Evolutionary conservation across 23 tunicate species (phyloP).

Genomic region (Corella eumyota): DNA sequence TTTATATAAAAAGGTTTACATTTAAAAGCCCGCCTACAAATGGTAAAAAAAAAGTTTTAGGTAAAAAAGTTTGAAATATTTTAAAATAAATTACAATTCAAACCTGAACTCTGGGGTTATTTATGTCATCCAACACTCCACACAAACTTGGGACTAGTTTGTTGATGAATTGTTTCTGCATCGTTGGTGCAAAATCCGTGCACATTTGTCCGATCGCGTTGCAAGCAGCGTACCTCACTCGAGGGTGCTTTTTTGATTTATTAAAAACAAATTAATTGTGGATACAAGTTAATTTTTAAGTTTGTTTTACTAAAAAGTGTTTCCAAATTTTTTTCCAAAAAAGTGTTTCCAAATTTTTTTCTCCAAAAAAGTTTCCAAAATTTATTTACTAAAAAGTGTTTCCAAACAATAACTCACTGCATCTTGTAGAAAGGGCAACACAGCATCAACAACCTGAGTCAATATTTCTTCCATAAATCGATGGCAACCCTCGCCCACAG

Average conservation of each 20-base stretch:
- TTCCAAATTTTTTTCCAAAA: no score
- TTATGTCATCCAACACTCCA: slow-evolving; percentile 44
- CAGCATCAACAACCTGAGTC: slow-evolving; percentile 60
- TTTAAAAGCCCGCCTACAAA: background rate
- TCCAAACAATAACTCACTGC: no score
- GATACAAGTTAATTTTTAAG: background rate
- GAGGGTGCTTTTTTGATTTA: slow-evolving; percentile 51
- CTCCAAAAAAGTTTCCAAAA: no score
- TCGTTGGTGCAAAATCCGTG: slow-evolving; percentile 97
- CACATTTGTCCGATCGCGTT: slow-evolving; percentile 97
- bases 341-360: no score
- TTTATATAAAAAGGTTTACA: background rate
- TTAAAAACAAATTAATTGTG: background rate
- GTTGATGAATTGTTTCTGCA: slow-evolving; percentile 86
- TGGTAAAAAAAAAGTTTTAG: background rate
- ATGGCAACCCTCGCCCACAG: slow-evolving; percentile 97
- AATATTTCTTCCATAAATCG: slow-evolving; percentile 75
- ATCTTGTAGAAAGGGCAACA: slow-evolving; percentile 74
- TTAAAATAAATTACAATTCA: background rate
- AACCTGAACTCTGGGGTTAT: slow-evolving; percentile 87
- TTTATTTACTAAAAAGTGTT: no score
- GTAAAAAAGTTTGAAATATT: background rate
- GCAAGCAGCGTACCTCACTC: slow-evolving; percentile 98
- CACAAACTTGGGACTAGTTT: slow-evolving; percentile 60
- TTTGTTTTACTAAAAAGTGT: background rate